phyloP scores from a whole-genome alignment of 1,140 invertebrate species.

The Scaptodrosophila lebanonensis region DNA sequence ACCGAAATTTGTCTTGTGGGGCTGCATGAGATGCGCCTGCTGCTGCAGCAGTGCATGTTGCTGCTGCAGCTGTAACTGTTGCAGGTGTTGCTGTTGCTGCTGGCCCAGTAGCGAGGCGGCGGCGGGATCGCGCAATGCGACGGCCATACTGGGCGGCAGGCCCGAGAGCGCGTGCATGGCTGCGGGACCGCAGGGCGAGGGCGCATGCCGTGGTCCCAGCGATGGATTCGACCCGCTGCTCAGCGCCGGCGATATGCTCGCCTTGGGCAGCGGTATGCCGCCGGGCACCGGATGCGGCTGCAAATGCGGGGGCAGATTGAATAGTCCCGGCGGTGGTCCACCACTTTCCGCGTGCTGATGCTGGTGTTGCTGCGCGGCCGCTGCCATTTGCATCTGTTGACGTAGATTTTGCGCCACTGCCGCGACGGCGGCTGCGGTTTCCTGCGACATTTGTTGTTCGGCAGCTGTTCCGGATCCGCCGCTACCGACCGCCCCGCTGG shows the following conservation, averaged over 20 bases:
- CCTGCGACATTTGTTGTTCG: conserved; percentile 71
- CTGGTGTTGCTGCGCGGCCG: conserved; percentile 80
- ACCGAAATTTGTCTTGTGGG: conserved; percentile 58
- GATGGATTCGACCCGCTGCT: conserved; percentile 61
- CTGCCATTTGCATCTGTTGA: conserved; percentile 86
- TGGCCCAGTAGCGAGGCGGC: conserved; percentile 78
- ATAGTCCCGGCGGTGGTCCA: conserved; percentile 75
- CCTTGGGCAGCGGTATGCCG: conserved; percentile 67
- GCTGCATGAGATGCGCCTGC: conserved; percentile 44
- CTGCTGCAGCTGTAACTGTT: conserved; percentile 53
- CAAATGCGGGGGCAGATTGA: conserved; percentile 71
- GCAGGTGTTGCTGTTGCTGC: conserved; percentile 71
- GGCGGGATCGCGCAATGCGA: conserved; percentile 67
- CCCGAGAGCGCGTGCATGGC: conserved; percentile 48
- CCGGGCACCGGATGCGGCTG: conserved; percentile 65
- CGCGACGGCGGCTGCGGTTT: conserved; percentile 73
- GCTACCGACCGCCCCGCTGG: conserved; percentile 14
- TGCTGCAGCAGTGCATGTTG: conserved; percentile 67
- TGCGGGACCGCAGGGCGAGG: conserved; percentile 68
- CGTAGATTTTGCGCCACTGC: conserved; percentile 81
- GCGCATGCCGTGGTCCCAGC: conserved; percentile 60
- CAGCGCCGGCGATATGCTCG: conserved; percentile 66
- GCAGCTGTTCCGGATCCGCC: conserved; percentile 27
- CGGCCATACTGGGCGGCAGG: conserved; percentile 72
- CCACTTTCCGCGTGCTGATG: conserved; percentile 79